Conservation (phyloP, 2,113 vertebrate genomes). For the Cygnus buccinator region DNA sequence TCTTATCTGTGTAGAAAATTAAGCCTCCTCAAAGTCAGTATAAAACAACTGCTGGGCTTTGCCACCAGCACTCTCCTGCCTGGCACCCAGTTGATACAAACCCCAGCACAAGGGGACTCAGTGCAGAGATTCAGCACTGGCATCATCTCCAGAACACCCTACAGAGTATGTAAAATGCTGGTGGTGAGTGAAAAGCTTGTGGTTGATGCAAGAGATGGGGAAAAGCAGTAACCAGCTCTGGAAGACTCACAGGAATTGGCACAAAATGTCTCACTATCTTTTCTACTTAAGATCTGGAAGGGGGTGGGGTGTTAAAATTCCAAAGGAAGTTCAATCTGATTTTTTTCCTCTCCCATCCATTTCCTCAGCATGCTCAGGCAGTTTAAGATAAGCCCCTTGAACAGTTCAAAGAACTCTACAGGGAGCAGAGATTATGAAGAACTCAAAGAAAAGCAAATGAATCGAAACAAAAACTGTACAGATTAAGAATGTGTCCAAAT, state of each 20-base stretch:
- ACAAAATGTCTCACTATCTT: background rate
- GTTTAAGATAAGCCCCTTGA: slow-evolving; percentile 46
- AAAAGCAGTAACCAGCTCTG: background rate
- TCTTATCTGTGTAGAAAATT: background rate
- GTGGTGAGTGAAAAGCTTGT: background rate
- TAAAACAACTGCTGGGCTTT: background rate
- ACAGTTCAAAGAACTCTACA: background rate
- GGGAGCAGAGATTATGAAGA: slow-evolving; percentile 31
- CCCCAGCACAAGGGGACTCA: fast-evolving
- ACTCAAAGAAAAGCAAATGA: background rate
- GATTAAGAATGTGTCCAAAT: background rate
- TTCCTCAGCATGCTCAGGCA: background rate
- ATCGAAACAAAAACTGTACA: slow-evolving; percentile 4
- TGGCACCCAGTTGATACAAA: background rate
- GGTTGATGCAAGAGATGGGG: background rate
- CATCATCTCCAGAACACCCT: background rate
- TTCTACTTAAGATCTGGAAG: background rate
- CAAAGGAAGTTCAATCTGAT: background rate
- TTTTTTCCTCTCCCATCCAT: background rate
- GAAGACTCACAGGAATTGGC: background rate
- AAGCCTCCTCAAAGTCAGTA: background rate
- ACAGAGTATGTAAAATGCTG: background rate
- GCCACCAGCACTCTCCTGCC: background rate
- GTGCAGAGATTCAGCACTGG: background rate
- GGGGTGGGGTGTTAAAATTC: background rate